Conservation (phyloP, 2,888 invertebrate species). For the Itoplectis maculator region DNA sequence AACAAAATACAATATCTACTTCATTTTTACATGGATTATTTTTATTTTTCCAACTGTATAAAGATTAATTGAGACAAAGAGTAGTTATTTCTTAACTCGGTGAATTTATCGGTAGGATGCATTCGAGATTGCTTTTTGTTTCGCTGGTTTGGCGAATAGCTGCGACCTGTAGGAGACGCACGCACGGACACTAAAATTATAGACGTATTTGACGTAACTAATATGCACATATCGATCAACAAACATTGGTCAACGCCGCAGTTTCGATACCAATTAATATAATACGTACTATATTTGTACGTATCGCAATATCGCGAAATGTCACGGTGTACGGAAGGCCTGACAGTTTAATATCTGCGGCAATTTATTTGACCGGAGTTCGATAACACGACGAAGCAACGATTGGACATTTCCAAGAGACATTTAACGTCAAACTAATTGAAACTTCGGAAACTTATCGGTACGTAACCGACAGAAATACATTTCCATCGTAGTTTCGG, state of each 20-base stretch:
- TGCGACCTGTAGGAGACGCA: not conserved
- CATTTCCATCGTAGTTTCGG: not conserved
- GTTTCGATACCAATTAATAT: constrained; percentile 13
- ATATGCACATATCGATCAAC: constrained; percentile 6
- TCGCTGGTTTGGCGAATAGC: too few species aligned
- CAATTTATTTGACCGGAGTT: not conserved
- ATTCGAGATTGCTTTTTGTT: too few species aligned
- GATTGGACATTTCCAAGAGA: not conserved
- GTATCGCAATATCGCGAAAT: constrained; percentile 1
- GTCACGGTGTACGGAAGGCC: not conserved
- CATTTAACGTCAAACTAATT: constrained; percentile 14
- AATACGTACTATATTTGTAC: constrained; percentile 1
- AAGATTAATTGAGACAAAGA: too few species aligned
- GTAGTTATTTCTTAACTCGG: too few species aligned
- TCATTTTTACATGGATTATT: too few species aligned
- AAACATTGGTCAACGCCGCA: not conserved
- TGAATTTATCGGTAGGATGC: too few species aligned
- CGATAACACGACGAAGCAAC: not conserved
- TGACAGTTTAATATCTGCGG: not conserved
- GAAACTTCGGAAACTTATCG: constrained; percentile 3
- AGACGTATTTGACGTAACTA: not conserved
- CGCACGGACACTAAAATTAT: not conserved
- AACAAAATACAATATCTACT: too few species aligned
- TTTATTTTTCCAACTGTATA: too few species aligned
- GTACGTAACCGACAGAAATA: not conserved